Evolutionary conservation across 2,888 invertebrate species (phyloP).

Genomic region (Caenorhabditis sinica): DNA sequence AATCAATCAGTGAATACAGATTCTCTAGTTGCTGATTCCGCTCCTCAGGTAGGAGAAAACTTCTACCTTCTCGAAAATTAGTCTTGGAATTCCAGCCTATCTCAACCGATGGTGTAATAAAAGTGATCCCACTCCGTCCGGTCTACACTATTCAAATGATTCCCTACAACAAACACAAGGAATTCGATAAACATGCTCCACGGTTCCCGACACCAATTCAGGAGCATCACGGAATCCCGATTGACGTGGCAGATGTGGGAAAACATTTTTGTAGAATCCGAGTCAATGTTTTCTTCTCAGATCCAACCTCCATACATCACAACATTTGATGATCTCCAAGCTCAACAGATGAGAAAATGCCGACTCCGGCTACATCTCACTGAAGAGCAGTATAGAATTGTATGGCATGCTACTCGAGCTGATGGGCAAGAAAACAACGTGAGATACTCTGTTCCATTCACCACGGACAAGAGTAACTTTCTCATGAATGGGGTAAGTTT

Average conservation of each 20-base stretch:
- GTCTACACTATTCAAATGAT: constrained; percentile 22
- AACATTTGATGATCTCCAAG: not conserved
- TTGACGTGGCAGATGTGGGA: not conserved
- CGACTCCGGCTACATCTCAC: not conserved
- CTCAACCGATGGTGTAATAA: not conserved
- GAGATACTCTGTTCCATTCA: constrained; percentile 40
- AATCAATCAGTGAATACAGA: not conserved
- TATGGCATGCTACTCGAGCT: constrained; percentile 1
- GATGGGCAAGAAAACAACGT: constrained; percentile 4
- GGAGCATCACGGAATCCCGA: not conserved
- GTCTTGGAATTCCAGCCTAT: no score
- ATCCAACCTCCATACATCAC: not conserved
- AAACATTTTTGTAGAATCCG: not conserved
- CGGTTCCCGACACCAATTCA: not conserved
- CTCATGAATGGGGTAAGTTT: not conserved
- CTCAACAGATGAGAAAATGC: not conserved
- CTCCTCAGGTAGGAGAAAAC: not conserved
- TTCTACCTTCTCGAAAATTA: no score
- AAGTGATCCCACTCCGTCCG: constrained; percentile 33
- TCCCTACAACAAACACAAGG: constrained; percentile 26
- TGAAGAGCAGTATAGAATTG: not conserved
- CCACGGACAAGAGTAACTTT: constrained; percentile 10
- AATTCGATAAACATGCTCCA: not conserved
- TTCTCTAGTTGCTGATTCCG: not conserved
- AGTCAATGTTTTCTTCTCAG: not conserved